Base-by-base conservation (phyloP, 2,888 invertebrate species). In the Pollenia labialis region DNA sequence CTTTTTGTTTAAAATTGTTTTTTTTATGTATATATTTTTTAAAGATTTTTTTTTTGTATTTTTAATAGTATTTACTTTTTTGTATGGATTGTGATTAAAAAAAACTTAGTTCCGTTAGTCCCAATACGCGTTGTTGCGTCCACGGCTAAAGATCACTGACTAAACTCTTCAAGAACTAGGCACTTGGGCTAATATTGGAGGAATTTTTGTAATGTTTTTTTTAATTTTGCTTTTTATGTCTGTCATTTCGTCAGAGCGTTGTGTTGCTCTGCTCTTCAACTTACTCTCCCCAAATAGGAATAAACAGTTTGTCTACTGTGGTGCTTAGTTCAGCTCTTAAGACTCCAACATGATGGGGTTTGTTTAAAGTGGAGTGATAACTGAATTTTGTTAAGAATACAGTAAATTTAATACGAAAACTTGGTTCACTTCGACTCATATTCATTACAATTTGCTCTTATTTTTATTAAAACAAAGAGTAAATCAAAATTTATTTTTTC, bases 71-170 rank as follows among this genome's bases (percentile, higher is more conserved):
- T 77, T 77, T 88, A 82, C 86, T 83, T 88, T 74, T 80, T 81
- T 54, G 44, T 72, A 87, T 87, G 71, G 50, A 85, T 75, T 68
- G 64, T 68, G 40, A 66, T 58, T 58, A 62, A 58, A 77, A 72
- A 68, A 68, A 84, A 58, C n/a, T 68, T n/a, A 60, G 42, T 64
- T 75, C 83, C 81, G 81, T 48, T 56, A 18, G 64, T 10, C 56
- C 76, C 60, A 83, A 66, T 77, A 90, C 89, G 90, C 72, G 76
- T 64, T 93, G 90, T 81, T 90, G 85, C 90, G 90, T 90, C 90
- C 90, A 90, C 91, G 89, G 90, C 90, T 89, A 90, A 91, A 91
- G 92, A 92, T 92, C 93, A 91, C 91, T 91, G 92, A 92, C 91
- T 92, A 91, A 92, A 90, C 89, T 87, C 85, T 85, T 87, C 69